These are phyloP conservation scores for Accipiter virgatus DNA, from an alignment of 2,113 vertebrate species.

Conservation along the genomic window DNA sequence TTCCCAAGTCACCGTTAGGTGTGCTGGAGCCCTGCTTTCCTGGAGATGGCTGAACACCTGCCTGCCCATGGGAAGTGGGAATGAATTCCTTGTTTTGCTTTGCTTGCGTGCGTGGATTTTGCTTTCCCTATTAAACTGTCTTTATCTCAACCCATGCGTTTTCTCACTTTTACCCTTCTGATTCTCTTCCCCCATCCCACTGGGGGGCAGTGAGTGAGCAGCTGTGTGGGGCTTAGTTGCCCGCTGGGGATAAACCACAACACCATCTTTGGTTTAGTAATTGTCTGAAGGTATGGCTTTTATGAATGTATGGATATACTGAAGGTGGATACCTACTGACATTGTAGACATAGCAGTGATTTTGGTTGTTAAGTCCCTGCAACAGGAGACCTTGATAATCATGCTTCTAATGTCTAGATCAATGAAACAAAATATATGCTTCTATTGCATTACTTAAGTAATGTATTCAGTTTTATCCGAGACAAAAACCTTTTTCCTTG, in stretches of 20 bases:
- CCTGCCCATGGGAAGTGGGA: background rate
- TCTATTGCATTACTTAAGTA: background rate
- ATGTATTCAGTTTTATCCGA: background rate
- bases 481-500: background rate
- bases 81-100: background rate
- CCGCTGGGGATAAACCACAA: background rate
- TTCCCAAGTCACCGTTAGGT: fast-evolving
- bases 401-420: background rate
- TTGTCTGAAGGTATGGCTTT: background rate
- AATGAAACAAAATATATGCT: background rate
- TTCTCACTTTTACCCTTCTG: background rate
- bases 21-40: background rate
- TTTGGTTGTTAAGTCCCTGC: background rate
- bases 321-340: background rate
- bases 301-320: background rate
- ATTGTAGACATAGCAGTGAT: background rate
- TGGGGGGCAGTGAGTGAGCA: background rate
- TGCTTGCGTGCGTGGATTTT: background rate
- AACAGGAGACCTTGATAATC: background rate
- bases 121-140: background rate
- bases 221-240: background rate
- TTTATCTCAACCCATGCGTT: background rate
- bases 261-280: background rate
- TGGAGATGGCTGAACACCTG: background rate
- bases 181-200: background rate